Percentiles rank a stretch among this genome's conserved stretches.
These are phyloP conservation scores for Onychomys leucogaster DNA, from an alignment of 2,797 vertebrate genomes.

Conservation along the genomic window DNA sequence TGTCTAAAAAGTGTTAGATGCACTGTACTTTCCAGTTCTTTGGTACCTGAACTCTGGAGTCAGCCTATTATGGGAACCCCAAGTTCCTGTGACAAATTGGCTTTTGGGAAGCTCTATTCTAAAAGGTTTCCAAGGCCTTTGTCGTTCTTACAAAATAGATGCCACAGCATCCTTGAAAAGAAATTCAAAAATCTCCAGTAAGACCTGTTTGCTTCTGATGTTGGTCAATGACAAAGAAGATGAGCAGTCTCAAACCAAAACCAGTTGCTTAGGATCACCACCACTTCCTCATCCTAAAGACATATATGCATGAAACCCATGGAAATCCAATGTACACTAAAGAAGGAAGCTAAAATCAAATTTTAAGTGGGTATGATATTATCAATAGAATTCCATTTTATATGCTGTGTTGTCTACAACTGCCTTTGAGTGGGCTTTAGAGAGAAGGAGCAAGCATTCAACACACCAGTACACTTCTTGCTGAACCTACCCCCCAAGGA, in stretches of 20 bases:
- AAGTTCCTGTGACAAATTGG: background rate
- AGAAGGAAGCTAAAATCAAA: background rate
- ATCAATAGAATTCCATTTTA: conserved; percentile 11
- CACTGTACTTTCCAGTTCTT: background rate
- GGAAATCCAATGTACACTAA: background rate
- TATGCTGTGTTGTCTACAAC: background rate
- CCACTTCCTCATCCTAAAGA: conserved; percentile 5
- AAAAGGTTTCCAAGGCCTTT: background rate
- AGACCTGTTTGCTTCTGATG: background rate
- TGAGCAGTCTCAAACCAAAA: background rate
- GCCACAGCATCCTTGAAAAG: background rate
- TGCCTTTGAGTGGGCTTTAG: background rate
- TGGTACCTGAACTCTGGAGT: background rate
- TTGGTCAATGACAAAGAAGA: background rate
- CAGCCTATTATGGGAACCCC: background rate
- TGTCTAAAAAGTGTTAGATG: background rate
- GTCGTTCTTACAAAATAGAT: background rate
- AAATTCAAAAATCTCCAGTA: background rate
- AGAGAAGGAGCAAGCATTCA: background rate
- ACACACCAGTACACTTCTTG: background rate
- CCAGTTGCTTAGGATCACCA: background rate
- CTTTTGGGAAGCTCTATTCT: background rate
- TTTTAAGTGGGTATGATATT: conserved; percentile 2
- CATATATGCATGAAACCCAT: background rate
- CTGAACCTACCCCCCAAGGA: background rate